Conservation (phyloP, 2,797 vertebrate genomes). For the Meda fulgida region DNA sequence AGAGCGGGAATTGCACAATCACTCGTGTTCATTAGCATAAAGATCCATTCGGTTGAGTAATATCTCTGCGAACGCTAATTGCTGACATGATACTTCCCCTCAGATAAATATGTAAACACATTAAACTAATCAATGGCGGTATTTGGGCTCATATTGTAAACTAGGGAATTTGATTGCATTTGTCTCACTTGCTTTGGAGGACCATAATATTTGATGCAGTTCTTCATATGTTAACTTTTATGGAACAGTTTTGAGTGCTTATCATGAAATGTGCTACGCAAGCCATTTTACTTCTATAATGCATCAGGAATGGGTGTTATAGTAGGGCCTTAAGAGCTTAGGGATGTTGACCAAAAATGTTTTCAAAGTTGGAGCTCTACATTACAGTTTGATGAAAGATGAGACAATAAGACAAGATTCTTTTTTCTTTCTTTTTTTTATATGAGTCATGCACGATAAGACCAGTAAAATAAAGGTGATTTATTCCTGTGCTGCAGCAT, state of each 20-base stretch:
- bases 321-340: background rate
- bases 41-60: background rate
- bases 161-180: background rate
- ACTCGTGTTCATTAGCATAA: conserved; percentile 62
- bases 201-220: background rate
- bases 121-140: conserved; percentile 49
- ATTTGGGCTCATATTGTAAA: background rate
- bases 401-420: background rate
- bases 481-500: background rate
- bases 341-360: background rate
- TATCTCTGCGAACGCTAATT: conserved; percentile 58
- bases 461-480: background rate
- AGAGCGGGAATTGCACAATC: conserved; percentile 46
- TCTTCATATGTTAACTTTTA: background rate
- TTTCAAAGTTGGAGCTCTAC: too few species aligned
- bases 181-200: background rate
- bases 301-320: background rate
- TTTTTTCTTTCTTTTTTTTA: too few species aligned
- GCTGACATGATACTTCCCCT: conserved; percentile 59
- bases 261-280: background rate
- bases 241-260: background rate
- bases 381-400: background rate
- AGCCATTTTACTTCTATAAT: background rate
- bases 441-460: background rate
- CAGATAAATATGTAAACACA: conserved; percentile 60